Evolutionary conservation across 2,797 vertebrate species (phyloP).

Genomic region (Cirrhinus mrigala): DNA sequence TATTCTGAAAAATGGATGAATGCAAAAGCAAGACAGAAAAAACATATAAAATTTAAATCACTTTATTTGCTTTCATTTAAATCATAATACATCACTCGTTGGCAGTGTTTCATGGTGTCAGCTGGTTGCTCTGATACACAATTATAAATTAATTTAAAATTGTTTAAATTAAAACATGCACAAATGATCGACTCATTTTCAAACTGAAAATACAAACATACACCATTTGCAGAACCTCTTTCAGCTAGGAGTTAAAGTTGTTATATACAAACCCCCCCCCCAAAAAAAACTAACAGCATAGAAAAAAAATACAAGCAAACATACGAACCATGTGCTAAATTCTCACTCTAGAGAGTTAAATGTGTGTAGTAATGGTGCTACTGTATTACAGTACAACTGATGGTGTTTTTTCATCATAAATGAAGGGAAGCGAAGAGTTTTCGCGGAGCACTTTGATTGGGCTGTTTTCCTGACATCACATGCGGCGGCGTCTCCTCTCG

Average conservation of each 20-base stretch:
- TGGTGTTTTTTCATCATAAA: conserved; percentile 67
- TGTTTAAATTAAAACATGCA: neutral
- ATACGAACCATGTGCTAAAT: neutral
- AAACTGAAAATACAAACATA: neutral
- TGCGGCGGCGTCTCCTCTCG: conserved; percentile 69
- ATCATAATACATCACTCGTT: neutral
- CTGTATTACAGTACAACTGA: neutral
- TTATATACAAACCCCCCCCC: conserved; percentile 1
- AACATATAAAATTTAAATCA: neutral
- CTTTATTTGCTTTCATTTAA: neutral
- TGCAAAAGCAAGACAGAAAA: neutral
- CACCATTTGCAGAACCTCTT: too few species aligned
- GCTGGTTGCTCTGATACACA: neutral
- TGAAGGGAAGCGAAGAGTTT: conserved; percentile 80
- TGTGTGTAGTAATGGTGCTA: neutral
- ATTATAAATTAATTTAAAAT: neutral
- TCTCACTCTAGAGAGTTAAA: neutral
- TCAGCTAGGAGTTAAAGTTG: neutral
- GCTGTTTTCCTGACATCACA: neutral
- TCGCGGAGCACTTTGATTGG: conserved; percentile 63
- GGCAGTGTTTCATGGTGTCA: conserved; percentile 17
- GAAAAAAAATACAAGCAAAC: neutral
- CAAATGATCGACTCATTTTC: neutral
- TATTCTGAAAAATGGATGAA: neutral
- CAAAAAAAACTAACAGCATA: neutral